Evolutionary conservation across 2,113 vertebrate genomes (phyloP), one percentile per base, ranked within the genome.

Genomic region (Lonchura striata): DNA sequence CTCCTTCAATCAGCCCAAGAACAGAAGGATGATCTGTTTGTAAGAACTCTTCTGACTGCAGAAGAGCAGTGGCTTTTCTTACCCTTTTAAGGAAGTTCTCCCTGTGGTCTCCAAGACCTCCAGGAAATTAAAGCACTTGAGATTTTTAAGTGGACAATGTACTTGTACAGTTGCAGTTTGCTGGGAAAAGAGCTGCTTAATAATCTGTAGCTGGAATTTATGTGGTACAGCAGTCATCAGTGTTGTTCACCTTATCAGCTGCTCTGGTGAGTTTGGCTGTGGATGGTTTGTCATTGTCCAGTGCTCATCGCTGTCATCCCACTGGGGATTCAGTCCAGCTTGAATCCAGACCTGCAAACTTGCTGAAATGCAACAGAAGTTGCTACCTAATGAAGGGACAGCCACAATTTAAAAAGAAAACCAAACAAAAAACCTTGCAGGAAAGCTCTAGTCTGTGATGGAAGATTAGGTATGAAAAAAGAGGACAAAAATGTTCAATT

Each of bases 31-130:
- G 9, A 52, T 49, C 23, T 69, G 57, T 72, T 63, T 70, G 75
- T 25, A 70, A 71, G 83, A 65, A 41, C 42, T 70, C 18, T 61
- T 60, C 82, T 88, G 83, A 82, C 91, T 94, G 70, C 37, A 80
- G 69, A 80, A 80, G 66, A 96, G 84, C 75, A 83, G 66, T 85
- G 79, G 50, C 78, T 94, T 87, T 83, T 85, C 89, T 96, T 90
- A 91, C 30, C 94, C 91, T 86, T 97, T 93, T 95, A 93, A 93
- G 96, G 96, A 82, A 93, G 84, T 70, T 66, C 75, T 91, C 54
- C 74, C 44, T 88, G 54, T 90, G 42, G 27, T 82, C 86, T 87
- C 56, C 69, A 80, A 90, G 82, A 80, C 16, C 93, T 90, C 49
- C 57, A 77, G 75, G 78, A 95, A 85, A 94, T 91, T 59, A 94